These are phyloP conservation scores for Psilanteris sp. DNA, from an alignment of 1,140 invertebrate genomes.

Conservation along the genomic window DNA sequence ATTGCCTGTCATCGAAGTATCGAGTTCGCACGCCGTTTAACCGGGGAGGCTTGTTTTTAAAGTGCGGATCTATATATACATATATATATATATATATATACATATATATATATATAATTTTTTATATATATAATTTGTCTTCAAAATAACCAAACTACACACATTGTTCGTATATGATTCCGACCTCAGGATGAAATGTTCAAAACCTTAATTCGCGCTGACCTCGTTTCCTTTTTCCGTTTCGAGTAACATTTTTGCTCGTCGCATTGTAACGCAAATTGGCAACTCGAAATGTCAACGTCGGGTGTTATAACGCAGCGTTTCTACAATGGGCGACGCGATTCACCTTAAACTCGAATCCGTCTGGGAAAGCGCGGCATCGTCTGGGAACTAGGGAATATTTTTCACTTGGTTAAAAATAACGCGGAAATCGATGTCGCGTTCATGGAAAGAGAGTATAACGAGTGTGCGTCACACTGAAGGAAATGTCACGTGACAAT, in stretches of 20 bases:
- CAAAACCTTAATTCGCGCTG: slow-evolving; percentile 12
- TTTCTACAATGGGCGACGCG: background rate
- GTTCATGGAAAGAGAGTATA: slow-evolving; percentile 8
- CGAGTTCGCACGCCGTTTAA: too few species aligned
- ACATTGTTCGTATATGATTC: too few species aligned
- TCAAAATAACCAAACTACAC: too few species aligned
- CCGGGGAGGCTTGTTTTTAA: too few species aligned
- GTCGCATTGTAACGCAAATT: slow-evolving; percentile 10
- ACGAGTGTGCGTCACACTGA: background rate
- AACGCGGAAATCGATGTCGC: slow-evolving; percentile 21
- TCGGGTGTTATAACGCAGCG: background rate
- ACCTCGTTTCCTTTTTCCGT: slow-evolving; percentile 18
- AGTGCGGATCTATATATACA: too few species aligned
- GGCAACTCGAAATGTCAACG: slow-evolving; percentile 16
- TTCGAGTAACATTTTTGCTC: slow-evolving; percentile 11
- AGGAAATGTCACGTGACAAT: slow-evolving; percentile 41
- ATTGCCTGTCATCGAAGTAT: too few species aligned
- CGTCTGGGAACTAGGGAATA: background rate
- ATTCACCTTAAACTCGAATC: slow-evolving; percentile 7
- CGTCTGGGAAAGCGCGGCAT: background rate
- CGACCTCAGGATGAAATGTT: slow-evolving; percentile 9
- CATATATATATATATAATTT: too few species aligned
- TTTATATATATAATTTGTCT: too few species aligned
- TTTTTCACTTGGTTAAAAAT: slow-evolving; percentile 28
- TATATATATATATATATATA: too few species aligned